A percentile compares a stretch with the other conserved stretches of the same genome.
These are phyloP conservation scores for Elysia chlorotica DNA, from an alignment of 1,140 invertebrate species.

Conservation along the genomic window DNA sequence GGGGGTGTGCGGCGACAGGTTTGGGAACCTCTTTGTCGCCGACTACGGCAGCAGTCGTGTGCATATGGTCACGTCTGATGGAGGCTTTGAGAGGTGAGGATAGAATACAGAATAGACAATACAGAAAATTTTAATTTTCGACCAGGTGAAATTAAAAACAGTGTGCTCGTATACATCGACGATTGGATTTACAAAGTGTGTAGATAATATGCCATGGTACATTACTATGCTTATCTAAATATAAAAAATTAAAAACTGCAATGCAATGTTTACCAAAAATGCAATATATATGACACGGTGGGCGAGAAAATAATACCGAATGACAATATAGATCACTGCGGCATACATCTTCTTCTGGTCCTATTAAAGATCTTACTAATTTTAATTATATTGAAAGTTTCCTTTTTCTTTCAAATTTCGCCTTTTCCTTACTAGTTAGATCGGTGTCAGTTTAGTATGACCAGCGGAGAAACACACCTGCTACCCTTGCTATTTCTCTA, in stretches of 20 bases:
- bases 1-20: slow-evolving; percentile 47
- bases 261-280: too few relatives aligned
- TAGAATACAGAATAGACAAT: background rate
- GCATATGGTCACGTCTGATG: slow-evolving; percentile 45
- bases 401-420: too few relatives aligned
- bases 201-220: background rate
- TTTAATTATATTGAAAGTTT: too few relatives aligned
- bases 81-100: slow-evolving; percentile 40
- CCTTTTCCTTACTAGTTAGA: background rate
- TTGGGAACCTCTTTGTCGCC: slow-evolving; percentile 51
- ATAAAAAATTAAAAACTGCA: too few relatives aligned
- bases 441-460: background rate
- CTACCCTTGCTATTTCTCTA: too few relatives aligned
- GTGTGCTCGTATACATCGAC: background rate
- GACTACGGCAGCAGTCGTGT: slow-evolving; percentile 50
- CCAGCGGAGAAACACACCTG: too few relatives aligned
- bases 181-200: background rate
- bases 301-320: too few relatives aligned
- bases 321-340: too few relatives aligned
- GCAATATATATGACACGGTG: too few relatives aligned
- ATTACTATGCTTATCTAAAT: background rate
- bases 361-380: too few relatives aligned
- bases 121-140: background rate
- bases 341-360: too few relatives aligned
- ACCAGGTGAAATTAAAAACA: background rate